These are phyloP conservation scores for Amblyornis subalaris DNA, from an alignment of 2,113 vertebrate species.

Conservation along the genomic window DNA sequence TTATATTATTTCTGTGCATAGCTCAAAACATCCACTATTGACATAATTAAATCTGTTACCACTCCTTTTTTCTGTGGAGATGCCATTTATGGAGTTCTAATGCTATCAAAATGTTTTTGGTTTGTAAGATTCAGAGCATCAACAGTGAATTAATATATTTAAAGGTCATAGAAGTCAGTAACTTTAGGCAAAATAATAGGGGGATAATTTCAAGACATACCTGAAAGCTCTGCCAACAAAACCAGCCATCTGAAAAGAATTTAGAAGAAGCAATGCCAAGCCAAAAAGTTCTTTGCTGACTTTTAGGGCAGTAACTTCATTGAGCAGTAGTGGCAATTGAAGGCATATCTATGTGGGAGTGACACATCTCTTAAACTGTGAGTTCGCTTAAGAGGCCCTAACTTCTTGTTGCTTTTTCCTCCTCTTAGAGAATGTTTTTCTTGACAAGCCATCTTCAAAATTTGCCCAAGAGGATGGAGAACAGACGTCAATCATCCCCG, in stretches of 20 bases:
- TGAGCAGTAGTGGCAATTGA: not conserved
- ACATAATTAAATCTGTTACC: not conserved
- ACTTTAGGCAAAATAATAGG: not conserved
- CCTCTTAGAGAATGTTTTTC: slow-evolving; percentile 78
- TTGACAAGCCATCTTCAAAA: slow-evolving; percentile 79
- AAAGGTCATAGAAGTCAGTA: not conserved
- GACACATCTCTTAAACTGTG: not conserved
- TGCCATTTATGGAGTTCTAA: not conserved
- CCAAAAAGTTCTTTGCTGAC: not conserved
- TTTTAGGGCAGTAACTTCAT: not conserved
- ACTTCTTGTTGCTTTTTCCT: slow-evolving; percentile 56
- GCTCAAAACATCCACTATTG: not conserved
- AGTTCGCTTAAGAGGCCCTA: not conserved
- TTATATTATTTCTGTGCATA: not conserved
- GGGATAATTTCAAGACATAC: not conserved
- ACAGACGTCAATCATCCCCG: slow-evolving; percentile 87
- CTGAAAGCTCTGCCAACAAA: not conserved
- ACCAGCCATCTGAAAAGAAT: not conserved
- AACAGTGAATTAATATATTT: not conserved
- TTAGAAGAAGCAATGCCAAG: not conserved
- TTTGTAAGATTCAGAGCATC: not conserved
- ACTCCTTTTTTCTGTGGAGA: not conserved
- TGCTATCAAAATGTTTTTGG: not conserved
- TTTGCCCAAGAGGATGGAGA: slow-evolving; percentile 79
- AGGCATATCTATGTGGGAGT: not conserved